Base-by-base conservation (phyloP, 2,888 invertebrate genomes). In the Drosophila glabriapex region DNA sequence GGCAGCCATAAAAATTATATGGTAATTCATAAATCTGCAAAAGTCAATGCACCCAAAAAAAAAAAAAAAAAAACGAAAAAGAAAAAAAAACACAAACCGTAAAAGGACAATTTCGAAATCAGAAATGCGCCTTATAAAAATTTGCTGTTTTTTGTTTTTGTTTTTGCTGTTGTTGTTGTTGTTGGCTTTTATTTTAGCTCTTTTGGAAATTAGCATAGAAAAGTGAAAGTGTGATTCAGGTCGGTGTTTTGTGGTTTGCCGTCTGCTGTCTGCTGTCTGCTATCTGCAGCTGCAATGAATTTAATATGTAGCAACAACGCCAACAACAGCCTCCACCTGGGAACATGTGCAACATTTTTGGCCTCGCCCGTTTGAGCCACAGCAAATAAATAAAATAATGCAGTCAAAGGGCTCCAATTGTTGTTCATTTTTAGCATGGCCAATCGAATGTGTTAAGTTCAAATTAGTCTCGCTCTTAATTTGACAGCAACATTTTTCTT, bases 281-380 rank as follows among this genome's bases (percentile, higher is more conserved):
- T 39, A 53, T 70, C 56, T 85, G 85, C 85, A 85, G 85, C 85
- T 85, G 91, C 91, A 86, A 58, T 80, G 84, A 63, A 80, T 78
- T 84, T 90, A 83, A 80, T 78, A 74, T 82, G 87, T 76, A 79
- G 75, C 79, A 85, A 60, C 74, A 39, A 22, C 73, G 43, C 49
- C 65, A 58, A 35, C 68, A 69, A 55, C 81, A 68, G 71, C 71
- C 64, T 62, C 61, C 49, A 43, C 52, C 39, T 66, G 64, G 73
- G 71, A 39, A 29, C 56, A 86, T 89, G 78, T 81, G 87, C 84
- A 66, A 68, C 80, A 63, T 39, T 72, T 78, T 73, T 55, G 68
- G 73, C 73, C 85, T 73, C 83, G 82, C 85, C 78, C 75, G 59
- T 49, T 31, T 53, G 25, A 29, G 29, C 37, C 33, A 37, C 7